Evolutionary conservation across 2,797 vertebrate species (phyloP).

Genomic region (Coregonus sp.): DNA sequence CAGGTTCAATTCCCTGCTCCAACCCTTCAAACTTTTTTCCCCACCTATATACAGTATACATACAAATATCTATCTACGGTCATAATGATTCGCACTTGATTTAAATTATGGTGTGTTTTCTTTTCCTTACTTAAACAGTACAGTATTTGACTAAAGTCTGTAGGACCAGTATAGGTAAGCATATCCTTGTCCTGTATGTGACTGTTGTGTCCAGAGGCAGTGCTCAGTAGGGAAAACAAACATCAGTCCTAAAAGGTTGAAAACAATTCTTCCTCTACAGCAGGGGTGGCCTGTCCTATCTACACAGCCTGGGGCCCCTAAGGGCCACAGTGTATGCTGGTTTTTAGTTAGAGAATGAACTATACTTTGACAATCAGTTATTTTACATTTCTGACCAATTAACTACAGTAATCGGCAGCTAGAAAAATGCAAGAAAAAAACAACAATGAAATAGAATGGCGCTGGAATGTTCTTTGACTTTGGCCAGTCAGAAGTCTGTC

Average conservation of each 20-base stretch:
- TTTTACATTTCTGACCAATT: neutral
- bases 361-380: neutral
- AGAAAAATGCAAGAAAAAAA: neutral
- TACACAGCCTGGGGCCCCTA: neutral
- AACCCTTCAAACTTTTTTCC: neutral
- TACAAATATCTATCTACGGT: neutral
- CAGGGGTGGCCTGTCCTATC: neutral
- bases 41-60: neutral
- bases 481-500: neutral
- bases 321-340: neutral
- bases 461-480: neutral
- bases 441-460: constrained; percentile 20
- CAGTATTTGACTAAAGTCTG: constrained; percentile 25
- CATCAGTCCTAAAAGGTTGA: constrained; percentile 41
- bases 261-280: constrained; percentile 27
- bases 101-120: neutral
- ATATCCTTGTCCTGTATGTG: constrained; percentile 29
- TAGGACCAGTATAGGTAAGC: neutral
- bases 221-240: constrained; percentile 38
- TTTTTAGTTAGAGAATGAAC: neutral
- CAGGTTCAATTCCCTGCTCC: neutral
- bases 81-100: neutral
- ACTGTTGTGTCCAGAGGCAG: constrained; percentile 59
- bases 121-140: constrained; percentile 19
- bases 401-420: neutral